Conservation (phyloP, 1,140 invertebrate genomes). For the Anastrepha ludens region DNA sequence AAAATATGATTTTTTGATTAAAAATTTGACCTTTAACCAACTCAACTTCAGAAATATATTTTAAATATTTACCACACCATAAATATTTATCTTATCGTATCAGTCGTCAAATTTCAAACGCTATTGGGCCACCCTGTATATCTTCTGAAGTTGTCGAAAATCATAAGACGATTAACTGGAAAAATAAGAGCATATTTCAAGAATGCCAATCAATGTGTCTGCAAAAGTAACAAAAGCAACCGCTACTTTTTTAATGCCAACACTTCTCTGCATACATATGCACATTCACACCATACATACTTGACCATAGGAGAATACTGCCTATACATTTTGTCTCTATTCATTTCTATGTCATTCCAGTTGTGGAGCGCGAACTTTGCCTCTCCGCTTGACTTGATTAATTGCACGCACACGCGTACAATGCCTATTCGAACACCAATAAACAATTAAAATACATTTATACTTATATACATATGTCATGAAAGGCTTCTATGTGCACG, state of each 20-base stretch:
- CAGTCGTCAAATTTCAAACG: too few species aligned
- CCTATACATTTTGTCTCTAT: not conserved
- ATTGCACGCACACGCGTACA: not conserved
- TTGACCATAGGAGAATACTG: not conserved
- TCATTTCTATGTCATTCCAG: not conserved
- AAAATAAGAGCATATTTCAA: not conserved
- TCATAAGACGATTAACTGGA: not conserved
- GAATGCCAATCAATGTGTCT: not conserved
- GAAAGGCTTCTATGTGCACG: not conserved
- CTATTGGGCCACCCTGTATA: too few species aligned
- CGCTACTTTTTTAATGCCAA: constrained; percentile 26
- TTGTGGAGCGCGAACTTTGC: constrained; percentile 30
- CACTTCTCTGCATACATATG: not conserved
- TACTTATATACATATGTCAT: not conserved
- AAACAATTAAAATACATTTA: not conserved
- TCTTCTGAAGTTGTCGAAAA: too few species aligned
- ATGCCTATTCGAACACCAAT: not conserved
- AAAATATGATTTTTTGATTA: too few species aligned
- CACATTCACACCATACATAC: not conserved
- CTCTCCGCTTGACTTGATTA: constrained; percentile 15
- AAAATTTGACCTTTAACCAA: too few species aligned
- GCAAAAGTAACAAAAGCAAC: not conserved
- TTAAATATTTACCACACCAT: too few species aligned
- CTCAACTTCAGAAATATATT: too few species aligned
- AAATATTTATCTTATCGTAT: too few species aligned